Conservation (phyloP, 2,888 invertebrate genomes). For the Halocaridina rubra region DNA sequence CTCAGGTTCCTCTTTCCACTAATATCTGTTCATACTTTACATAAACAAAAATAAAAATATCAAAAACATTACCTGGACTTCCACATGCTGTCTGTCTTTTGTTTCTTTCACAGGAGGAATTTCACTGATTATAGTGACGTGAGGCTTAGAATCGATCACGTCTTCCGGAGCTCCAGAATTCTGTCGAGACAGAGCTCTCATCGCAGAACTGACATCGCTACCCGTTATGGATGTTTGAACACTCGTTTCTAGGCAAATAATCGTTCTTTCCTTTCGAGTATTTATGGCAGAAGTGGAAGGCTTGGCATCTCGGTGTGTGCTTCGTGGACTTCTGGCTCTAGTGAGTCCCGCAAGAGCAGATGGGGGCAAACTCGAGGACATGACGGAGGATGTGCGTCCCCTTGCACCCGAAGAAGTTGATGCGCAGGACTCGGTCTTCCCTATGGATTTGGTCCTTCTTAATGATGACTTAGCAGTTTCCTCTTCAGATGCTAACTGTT, state of each 20-base stretch:
- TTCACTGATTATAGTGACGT: constrained; percentile 53
- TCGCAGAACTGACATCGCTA: constrained; percentile 78
- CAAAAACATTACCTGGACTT: constrained; percentile 55
- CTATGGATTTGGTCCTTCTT: constrained; percentile 66
- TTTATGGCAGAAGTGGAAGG: constrained; percentile 70
- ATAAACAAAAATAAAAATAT: not conserved
- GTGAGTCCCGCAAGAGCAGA: constrained; percentile 65
- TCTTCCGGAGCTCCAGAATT: constrained; percentile 14
- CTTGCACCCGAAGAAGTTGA: constrained; percentile 65
- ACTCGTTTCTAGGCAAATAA: constrained; percentile 84
- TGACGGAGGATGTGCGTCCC: constrained; percentile 11
- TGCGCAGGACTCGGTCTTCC: constrained; percentile 68
- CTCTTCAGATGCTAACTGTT: constrained; percentile 75
- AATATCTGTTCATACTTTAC: too few relatives aligned
- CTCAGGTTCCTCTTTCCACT: too few relatives aligned
- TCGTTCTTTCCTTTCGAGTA: constrained; percentile 71
- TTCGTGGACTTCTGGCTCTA: constrained; percentile 30
- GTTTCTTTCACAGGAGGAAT: constrained; percentile 9
- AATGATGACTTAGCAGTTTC: constrained; percentile 49
- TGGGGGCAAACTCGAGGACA: constrained; percentile 67
- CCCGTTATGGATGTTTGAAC: constrained; percentile 82
- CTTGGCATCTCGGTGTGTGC: constrained; percentile 68
- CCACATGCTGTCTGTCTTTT: constrained; percentile 31
- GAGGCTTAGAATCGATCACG: not conserved
- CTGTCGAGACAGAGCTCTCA: constrained; percentile 69